A percentile compares a stretch with the other conserved stretches of the same genome.
Evolutionary conservation across 2,797 vertebrate species (phyloP).

Genomic region (Amazona ochrocephala): DNA sequence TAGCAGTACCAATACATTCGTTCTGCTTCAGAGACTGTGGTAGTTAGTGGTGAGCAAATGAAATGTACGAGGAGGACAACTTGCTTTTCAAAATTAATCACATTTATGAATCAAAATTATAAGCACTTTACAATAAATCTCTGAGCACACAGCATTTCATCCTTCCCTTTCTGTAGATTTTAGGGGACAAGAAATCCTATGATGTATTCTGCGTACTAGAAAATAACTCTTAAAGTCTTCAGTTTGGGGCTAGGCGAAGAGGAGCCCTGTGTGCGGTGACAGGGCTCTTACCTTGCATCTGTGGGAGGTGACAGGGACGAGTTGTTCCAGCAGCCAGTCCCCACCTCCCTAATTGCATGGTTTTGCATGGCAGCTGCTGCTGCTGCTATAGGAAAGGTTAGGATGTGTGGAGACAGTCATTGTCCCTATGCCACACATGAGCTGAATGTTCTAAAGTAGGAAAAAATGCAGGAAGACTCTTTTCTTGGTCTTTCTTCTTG

Average conservation of each 20-base stretch:
- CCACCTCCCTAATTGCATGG: background rate
- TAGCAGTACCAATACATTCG: constrained; percentile 39
- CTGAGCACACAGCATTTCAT: background rate
- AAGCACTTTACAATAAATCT: background rate
- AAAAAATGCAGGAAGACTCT: background rate
- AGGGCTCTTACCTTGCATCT: background rate
- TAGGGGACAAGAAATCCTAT: background rate
- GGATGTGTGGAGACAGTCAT: background rate
- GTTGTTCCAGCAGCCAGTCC: background rate
- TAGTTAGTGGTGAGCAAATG: background rate
- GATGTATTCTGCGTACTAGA: background rate
- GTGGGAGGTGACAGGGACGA: background rate
- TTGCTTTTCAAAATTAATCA: constrained; percentile 15
- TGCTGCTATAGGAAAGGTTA: background rate
- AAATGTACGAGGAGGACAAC: background rate
- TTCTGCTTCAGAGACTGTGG: constrained; percentile 4
- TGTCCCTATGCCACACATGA: background rate
- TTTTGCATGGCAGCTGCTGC: background rate
- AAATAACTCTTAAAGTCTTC: background rate
- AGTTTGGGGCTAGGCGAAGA: background rate
- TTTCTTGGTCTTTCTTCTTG: background rate
- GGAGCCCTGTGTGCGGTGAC: background rate
- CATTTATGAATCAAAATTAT: constrained; percentile 8
- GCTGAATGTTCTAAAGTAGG: background rate
- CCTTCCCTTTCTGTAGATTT: background rate